phyloP scores from a whole-genome alignment of 92 coral and sea anemone species.

The Plumapathes pennacea region DNA sequence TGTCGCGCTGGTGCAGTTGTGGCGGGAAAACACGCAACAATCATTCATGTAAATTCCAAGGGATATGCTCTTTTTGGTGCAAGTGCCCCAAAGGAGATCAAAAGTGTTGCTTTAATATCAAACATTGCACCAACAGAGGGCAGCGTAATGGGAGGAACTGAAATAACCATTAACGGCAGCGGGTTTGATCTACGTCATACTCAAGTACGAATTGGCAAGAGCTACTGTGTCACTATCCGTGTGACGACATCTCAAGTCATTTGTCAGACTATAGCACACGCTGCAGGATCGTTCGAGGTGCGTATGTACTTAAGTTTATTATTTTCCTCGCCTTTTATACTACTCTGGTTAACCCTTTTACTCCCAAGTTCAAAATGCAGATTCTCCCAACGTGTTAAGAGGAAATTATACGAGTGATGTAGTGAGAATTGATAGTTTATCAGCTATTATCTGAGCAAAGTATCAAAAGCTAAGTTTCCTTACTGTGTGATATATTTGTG shows the following conservation, averaged over 20 bases:
- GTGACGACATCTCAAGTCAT: constrained; percentile 57
- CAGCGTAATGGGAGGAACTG: constrained; percentile 74
- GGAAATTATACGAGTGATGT: no score
- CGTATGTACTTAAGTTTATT: no score
- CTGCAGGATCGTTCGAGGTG: constrained; percentile 75
- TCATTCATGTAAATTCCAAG: constrained; percentile 22
- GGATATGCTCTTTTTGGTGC: constrained; percentile 53
- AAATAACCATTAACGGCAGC: constrained; percentile 62
- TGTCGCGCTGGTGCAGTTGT: constrained; percentile 59
- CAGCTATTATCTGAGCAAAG: no score
- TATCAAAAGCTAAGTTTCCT: no score
- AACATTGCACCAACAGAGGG: constrained; percentile 75
- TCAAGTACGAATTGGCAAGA: constrained; percentile 54
- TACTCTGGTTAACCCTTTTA: no score
- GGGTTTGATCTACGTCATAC: constrained; percentile 80
- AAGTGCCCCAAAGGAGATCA: constrained; percentile 38
- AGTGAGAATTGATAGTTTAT: no score
- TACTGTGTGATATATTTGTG: no score
- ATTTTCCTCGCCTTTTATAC: no score
- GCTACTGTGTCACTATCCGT: constrained; percentile 33
- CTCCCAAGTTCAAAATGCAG: no score
- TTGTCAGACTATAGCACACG: constrained; percentile 61
- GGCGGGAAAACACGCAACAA: constrained; percentile 52
- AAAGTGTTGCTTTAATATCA: constrained; percentile 50
- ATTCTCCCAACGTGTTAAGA: no score